phyloP scores from a whole-genome alignment of 2,113 vertebrate genomes.

The Centrocercus urophasianus region DNA sequence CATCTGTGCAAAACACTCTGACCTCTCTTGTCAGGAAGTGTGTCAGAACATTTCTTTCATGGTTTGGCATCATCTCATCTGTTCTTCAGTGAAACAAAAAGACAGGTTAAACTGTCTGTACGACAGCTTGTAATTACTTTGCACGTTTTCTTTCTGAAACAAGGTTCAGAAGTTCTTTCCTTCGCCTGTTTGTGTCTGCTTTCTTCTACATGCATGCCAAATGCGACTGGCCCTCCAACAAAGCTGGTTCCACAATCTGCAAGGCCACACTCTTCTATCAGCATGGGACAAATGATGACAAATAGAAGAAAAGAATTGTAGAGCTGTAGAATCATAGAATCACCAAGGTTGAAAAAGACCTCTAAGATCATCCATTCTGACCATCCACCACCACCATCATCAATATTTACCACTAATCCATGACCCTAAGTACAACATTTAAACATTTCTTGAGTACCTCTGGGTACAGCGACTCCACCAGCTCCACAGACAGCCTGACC shows the following conservation, averaged over 20 bases:
- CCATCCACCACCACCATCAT: too few relatives aligned
- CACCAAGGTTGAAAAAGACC: too few relatives aligned
- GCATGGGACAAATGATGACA: not conserved
- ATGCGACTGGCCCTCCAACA: not conserved
- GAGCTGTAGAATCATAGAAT: too few relatives aligned
- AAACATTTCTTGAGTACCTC: too few relatives aligned
- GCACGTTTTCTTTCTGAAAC: not conserved
- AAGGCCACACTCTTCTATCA: not conserved
- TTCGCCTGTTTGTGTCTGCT: not conserved
- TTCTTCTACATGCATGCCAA: not conserved
- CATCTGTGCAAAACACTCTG: not conserved
- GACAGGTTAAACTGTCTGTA: not conserved
- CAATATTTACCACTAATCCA: too few relatives aligned
- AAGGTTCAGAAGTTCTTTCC: not conserved
- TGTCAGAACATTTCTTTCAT: not conserved
- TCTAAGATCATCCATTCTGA: too few relatives aligned
- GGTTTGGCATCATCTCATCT: not conserved
- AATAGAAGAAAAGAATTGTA: not conserved
- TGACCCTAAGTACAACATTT: too few relatives aligned
- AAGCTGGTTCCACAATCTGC: not conserved
- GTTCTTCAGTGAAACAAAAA: not conserved
- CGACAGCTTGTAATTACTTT: not conserved
- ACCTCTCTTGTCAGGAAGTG: not conserved
- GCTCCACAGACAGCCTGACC: too few relatives aligned
- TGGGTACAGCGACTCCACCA: too few relatives aligned